phyloP scores from a whole-genome alignment of 2,888 invertebrate genomes.

The Agapostemon virescens region DNA sequence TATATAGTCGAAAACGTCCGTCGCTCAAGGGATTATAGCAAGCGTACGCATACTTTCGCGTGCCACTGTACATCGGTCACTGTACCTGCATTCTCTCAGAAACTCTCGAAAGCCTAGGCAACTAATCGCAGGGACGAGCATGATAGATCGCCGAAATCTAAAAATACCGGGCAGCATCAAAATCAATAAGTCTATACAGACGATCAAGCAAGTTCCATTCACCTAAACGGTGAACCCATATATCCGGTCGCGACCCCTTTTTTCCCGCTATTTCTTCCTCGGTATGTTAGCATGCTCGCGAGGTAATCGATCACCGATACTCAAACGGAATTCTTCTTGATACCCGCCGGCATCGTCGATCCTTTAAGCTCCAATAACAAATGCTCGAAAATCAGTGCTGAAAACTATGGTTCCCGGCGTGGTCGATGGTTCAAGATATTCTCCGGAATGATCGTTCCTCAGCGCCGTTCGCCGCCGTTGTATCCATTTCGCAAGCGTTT shows the following conservation, averaged over 20 bases:
- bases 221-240: conserved; percentile 10
- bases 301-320: conserved; percentile 74
- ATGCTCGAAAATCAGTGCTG: conserved; percentile 65
- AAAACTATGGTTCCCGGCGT: conserved; percentile 17
- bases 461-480: neutral
- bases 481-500: neutral
- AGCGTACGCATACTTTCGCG: too few species aligned
- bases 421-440: conserved; percentile 29
- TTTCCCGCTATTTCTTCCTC: conserved; percentile 6
- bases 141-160: conserved; percentile 6
- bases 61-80: neutral
- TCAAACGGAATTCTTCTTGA: conserved; percentile 62
- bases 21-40: too few species aligned
- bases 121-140: neutral
- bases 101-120: neutral
- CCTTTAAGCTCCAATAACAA: conserved; percentile 71
- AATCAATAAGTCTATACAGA: conserved; percentile 9
- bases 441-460: conserved; percentile 20
- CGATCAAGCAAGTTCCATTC: conserved; percentile 7
- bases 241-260: conserved; percentile 3
- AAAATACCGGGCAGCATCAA: neutral
- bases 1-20: too few species aligned
- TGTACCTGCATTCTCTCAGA: neutral
- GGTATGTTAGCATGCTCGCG: conserved; percentile 48
- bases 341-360: conserved; percentile 46